Evolutionary conservation across 2,888 invertebrate species (phyloP).

Genomic region (Escarpia spicata): DNA sequence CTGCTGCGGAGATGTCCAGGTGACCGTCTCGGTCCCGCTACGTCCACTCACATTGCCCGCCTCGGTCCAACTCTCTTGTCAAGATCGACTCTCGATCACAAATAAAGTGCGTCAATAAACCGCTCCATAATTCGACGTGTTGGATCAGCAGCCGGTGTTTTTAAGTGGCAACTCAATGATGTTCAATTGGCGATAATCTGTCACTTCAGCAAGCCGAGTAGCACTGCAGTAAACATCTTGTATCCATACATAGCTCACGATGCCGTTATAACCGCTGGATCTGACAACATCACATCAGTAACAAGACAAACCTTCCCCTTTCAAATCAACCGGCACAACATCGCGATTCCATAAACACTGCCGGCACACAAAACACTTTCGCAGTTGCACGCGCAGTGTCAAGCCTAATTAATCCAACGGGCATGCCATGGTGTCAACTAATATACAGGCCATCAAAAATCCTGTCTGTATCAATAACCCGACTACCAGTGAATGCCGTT

Average conservation of each 20-base stretch:
- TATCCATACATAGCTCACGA: background rate
- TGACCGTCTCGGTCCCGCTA: background rate
- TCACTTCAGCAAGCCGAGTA: background rate
- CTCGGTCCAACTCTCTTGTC: background rate
- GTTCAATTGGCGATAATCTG: background rate
- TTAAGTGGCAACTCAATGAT: slow-evolving; percentile 6
- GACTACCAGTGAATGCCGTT: background rate
- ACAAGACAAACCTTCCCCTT: background rate
- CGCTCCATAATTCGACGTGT: background rate
- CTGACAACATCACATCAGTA: background rate
- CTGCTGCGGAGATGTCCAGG: background rate
- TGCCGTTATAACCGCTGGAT: background rate
- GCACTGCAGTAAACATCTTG: background rate
- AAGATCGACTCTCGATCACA: background rate
- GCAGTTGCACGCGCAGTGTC: background rate
- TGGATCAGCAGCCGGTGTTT: background rate
- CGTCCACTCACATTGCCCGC: background rate
- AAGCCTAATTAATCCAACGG: background rate
- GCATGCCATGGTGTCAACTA: background rate
- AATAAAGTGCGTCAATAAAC: background rate
- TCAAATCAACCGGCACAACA: background rate
- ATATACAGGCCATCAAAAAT: background rate
- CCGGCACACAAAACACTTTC: background rate
- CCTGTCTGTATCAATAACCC: background rate
- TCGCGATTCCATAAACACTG: background rate